These are phyloP conservation scores for Stichodactyla helianthus DNA, from an alignment of 64 coral and sea anemone genomes.

Conservation along the genomic window DNA sequence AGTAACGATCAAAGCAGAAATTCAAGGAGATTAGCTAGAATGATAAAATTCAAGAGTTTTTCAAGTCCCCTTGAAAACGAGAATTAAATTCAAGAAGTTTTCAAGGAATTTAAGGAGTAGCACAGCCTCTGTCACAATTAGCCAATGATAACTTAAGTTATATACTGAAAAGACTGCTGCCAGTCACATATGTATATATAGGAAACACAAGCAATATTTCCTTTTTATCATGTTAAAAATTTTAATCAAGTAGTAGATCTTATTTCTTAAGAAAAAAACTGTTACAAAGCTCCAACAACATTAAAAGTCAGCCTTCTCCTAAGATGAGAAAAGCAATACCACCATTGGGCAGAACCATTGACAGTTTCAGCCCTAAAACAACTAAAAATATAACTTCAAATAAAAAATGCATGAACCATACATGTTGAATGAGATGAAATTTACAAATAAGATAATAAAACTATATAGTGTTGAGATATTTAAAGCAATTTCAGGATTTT, in stretches of 20 bases:
- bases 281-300: not conserved
- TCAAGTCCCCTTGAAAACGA: too few species aligned
- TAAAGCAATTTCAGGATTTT: not conserved
- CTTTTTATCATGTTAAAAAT: not conserved
- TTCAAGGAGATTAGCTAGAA: too few species aligned
- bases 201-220: not conserved
- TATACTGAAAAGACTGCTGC: too few species aligned
- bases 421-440: not conserved
- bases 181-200: not conserved
- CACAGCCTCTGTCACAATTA: too few species aligned
- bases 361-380: not conserved
- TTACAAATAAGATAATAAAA: constrained; percentile 13
- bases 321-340: not conserved
- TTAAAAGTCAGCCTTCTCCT: not conserved
- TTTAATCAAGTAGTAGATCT: not conserved
- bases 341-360: constrained; percentile 9
- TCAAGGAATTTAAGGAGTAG: too few species aligned
- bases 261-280: not conserved
- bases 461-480: not conserved
- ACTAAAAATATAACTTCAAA: constrained; percentile 1
- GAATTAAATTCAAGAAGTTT: too few species aligned
- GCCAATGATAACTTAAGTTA: too few species aligned
- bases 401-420: constrained; percentile 3
- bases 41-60: too few species aligned
- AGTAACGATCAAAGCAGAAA: too few species aligned